These are phyloP conservation scores for Timema podura DNA, from an alignment of 2,888 invertebrate genomes.

Conservation along the genomic window DNA sequence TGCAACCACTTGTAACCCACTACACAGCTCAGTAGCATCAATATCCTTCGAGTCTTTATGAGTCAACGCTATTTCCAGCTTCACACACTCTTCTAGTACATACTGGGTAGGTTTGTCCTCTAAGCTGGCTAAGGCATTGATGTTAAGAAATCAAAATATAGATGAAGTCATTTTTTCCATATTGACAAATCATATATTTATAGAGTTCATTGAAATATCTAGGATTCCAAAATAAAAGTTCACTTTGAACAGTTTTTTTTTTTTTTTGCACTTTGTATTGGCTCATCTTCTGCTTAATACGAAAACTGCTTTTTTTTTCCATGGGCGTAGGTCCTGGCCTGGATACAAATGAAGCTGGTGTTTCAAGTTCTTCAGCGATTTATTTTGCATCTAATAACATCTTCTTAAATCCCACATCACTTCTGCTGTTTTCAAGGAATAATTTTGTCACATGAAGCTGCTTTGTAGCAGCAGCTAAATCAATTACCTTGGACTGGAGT, in stretches of 20 bases:
- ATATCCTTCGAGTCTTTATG: slow-evolving; percentile 7
- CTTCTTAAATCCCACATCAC: slow-evolving; percentile 22
- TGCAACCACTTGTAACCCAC: slow-evolving; percentile 4
- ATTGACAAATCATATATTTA: not conserved
- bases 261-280: slow-evolving; percentile 17
- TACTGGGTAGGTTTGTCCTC: slow-evolving; percentile 9
- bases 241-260: slow-evolving; percentile 27
- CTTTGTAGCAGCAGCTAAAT: slow-evolving; percentile 26
- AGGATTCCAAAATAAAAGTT: slow-evolving; percentile 27
- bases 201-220: slow-evolving; percentile 7
- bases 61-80: slow-evolving; percentile 6
- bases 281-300: slow-evolving; percentile 29
- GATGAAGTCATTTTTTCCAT: not conserved
- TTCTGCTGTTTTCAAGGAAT: slow-evolving; percentile 24
- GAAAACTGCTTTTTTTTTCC: slow-evolving; percentile 25
- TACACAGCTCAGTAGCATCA: not conserved
- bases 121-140: not conserved
- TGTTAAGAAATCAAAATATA: slow-evolving; percentile 3
- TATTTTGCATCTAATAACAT: slow-evolving; percentile 28
- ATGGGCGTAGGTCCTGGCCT: slow-evolving; percentile 23
- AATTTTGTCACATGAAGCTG: too few relatives aligned
- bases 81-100: slow-evolving; percentile 11
- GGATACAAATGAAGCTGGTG: slow-evolving; percentile 26
- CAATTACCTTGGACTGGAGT: slow-evolving; percentile 26
- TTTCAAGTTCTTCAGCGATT: slow-evolving; percentile 29